A percentile compares a stretch with the other conserved stretches of the same genome.
Conservation (phyloP, 2,888 invertebrate species). For the Drosophila kanekoi region DNA sequence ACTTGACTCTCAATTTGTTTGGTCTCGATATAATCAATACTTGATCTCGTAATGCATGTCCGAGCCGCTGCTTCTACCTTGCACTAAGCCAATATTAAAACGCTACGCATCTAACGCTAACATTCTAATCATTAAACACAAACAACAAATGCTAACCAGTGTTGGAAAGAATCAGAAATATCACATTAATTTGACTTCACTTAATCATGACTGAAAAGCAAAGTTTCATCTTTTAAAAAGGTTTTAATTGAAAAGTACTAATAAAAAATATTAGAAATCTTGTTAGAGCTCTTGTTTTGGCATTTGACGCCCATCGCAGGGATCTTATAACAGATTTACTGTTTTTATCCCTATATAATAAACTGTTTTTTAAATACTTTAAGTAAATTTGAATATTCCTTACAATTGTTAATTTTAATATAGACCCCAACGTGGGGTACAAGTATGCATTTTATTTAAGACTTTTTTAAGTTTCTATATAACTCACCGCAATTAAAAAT, state of each 20-base stretch:
- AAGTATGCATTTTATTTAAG: too few species aligned
- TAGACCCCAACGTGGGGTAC: too few species aligned
- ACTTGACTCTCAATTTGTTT: conserved; percentile 59
- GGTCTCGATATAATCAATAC: conserved; percentile 29
- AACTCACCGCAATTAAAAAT: too few species aligned
- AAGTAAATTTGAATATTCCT: too few species aligned
- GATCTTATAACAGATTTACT: too few species aligned
- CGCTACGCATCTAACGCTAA: conserved; percentile 46
- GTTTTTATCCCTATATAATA: too few species aligned
- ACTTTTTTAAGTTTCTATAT: too few species aligned
- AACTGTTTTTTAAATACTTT: too few species aligned
- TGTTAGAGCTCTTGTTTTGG: too few species aligned
- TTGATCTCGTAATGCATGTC: conserved; percentile 67
- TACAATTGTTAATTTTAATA: too few species aligned
- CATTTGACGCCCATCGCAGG: too few species aligned
- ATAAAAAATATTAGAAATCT: background rate
- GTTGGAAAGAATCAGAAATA: conserved; percentile 8
- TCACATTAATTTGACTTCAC: conserved; percentile 5
- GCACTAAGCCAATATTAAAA: conserved; percentile 49
- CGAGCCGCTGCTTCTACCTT: conserved; percentile 52
- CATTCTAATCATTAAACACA: conserved; percentile 39
- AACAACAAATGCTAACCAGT: conserved; percentile 15
- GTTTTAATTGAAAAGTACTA: background rate
- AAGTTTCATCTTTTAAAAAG: background rate
- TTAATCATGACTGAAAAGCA: conserved; percentile 18